These are phyloP conservation scores for Cyrtonyx montezumae DNA, from an alignment of 2,113 vertebrate genomes.

Conservation along the genomic window DNA sequence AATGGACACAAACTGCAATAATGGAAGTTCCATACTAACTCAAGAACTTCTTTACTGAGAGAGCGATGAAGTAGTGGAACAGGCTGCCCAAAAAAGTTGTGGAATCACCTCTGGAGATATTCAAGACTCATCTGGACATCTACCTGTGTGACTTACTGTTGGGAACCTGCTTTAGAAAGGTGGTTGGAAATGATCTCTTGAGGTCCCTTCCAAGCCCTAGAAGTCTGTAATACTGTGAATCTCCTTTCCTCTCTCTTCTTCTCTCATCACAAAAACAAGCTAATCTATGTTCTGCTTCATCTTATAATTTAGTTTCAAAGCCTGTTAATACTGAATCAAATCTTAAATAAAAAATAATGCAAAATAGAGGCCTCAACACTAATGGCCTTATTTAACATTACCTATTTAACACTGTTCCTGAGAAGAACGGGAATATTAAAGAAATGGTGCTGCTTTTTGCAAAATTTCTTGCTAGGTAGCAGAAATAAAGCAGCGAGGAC, in stretches of 20 bases:
- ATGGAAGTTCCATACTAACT: too few species aligned
- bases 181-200: too few species aligned
- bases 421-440: neutral
- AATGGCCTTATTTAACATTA: neutral
- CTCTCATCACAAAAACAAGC: neutral
- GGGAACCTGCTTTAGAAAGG: too few species aligned
- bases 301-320: neutral
- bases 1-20: too few species aligned
- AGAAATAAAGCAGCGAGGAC: neutral
- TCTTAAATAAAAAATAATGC: neutral
- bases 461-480: neutral
- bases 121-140: too few species aligned
- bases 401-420: neutral
- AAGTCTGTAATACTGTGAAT: too few species aligned
- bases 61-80: too few species aligned
- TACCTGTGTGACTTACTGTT: too few species aligned
- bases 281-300: neutral
- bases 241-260: neutral
- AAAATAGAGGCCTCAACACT: neutral
- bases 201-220: too few species aligned
- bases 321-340: neutral
- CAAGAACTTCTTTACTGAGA: too few species aligned
- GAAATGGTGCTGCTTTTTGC: neutral
- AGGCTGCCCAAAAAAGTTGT: too few species aligned
- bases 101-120: too few species aligned